A percentile compares a stretch with the other conserved stretches of the same genome.
Conservation (phyloP, 1,140 invertebrate species). For the Dysdera silvatica region DNA sequence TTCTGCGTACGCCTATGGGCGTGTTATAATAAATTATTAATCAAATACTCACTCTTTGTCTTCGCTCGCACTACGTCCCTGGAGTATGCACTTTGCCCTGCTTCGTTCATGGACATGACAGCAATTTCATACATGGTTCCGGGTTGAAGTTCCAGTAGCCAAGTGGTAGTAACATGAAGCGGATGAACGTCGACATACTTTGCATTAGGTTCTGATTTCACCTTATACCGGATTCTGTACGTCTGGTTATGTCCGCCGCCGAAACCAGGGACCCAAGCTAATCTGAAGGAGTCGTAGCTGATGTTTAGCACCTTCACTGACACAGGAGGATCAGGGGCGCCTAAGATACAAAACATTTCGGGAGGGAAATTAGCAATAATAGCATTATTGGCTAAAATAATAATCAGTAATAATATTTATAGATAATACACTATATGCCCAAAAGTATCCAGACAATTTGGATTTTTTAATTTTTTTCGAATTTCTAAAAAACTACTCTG, state of each 20-base stretch:
- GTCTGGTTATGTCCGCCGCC: conserved; percentile 80
- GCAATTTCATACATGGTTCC: conserved; percentile 84
- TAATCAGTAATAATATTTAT: no score
- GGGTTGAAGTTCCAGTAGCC: conserved; percentile 62
- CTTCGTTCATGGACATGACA: conserved; percentile 74
- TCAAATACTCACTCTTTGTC: conserved; percentile 63
- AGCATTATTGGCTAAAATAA: no score
- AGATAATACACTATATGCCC: no score
- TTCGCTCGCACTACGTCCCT: conserved; percentile 69
- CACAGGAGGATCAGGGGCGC: conserved; percentile 72
- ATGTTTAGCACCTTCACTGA: conserved; percentile 68
- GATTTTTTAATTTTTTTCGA: not conserved
- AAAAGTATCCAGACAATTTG: no score
- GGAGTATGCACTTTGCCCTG: conserved; percentile 73
- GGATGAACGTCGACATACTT: conserved; percentile 58
- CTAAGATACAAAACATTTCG: conserved; percentile 67
- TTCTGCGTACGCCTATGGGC: no score
- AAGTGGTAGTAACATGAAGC: conserved; percentile 59
- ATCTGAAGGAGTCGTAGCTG: conserved; percentile 74
- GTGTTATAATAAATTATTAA: no score
- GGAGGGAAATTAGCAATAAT: no score
- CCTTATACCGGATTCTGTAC: conserved; percentile 66
- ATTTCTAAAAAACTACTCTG: not conserved
- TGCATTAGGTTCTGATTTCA: conserved; percentile 29
- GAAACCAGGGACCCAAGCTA: conserved; percentile 90